Evolutionary conservation across 2,888 invertebrate species (phyloP).

Genomic region (Ypsolopha scabrella): DNA sequence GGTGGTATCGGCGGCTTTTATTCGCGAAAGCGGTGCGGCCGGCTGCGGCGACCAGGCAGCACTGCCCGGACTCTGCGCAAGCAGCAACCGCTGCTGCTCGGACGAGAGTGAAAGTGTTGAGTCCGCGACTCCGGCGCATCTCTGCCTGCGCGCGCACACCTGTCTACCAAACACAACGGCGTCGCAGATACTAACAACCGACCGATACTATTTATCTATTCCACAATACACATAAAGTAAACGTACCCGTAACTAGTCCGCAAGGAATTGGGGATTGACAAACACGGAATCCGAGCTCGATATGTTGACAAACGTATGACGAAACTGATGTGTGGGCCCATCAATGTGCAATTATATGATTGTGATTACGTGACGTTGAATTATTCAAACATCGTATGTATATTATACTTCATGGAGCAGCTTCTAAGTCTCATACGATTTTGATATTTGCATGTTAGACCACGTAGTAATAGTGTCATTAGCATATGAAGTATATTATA

Average conservation of each 20-base stretch:
- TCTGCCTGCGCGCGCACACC: constrained; percentile 19
- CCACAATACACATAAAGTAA: neutral
- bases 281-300: neutral
- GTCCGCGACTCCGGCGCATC: constrained; percentile 23
- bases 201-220: neutral
- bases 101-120: constrained; percentile 54
- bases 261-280: neutral
- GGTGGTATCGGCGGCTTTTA: neutral
- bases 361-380: constrained; percentile 9
- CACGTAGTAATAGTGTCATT: too few species aligned
- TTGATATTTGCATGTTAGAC: too few species aligned
- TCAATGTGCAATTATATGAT: constrained; percentile 6
- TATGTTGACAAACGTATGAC: constrained; percentile 8
- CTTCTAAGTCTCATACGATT: too few species aligned
- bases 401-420: neutral
- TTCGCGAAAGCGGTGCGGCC: constrained; percentile 28
- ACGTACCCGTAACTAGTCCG: neutral
- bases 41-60: constrained; percentile 48
- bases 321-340: constrained; percentile 2
- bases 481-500: too few species aligned
- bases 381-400: neutral
- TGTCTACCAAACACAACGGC: neutral
- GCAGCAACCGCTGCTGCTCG: constrained; percentile 28
- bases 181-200: neutral
- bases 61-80: constrained; percentile 22